These are phyloP conservation scores for Xanthia togata DNA, from an alignment of 2,888 invertebrate species.

Conservation along the genomic window DNA sequence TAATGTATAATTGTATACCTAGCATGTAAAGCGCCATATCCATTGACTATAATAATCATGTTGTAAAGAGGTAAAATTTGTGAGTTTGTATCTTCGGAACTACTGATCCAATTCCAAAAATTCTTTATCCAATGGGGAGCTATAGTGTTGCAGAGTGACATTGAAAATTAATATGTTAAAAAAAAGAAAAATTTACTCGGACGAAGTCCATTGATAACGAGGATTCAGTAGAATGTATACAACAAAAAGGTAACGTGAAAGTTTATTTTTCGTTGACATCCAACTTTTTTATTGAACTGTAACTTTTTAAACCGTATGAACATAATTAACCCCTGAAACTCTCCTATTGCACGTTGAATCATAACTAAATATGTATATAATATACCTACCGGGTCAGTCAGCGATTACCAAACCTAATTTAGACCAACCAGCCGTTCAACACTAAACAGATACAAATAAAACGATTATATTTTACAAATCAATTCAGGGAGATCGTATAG, in stretches of 20 bases:
- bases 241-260: background rate
- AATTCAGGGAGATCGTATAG: conserved; percentile 33
- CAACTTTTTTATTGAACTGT: background rate
- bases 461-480: conserved; percentile 33
- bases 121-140: too few species aligned
- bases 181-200: too few species aligned
- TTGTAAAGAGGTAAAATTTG: too few species aligned
- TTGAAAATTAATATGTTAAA: too few species aligned
- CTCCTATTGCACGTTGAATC: background rate
- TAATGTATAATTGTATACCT: background rate
- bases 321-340: background rate
- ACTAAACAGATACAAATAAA: conserved; percentile 26
- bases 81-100: too few species aligned
- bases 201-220: background rate
- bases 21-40: background rate
- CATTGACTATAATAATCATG: too few species aligned
- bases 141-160: too few species aligned
- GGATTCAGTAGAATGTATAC: background rate
- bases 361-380: background rate
- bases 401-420: background rate
- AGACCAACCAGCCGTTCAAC: conserved; percentile 3
- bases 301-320: background rate
- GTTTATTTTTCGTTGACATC: too few species aligned
- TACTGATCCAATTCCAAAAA: too few species aligned
- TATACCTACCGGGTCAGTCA: background rate